These are phyloP conservation scores for Lateolabrax maculatus DNA, from an alignment of 2,797 vertebrate genomes.

Conservation along the genomic window DNA sequence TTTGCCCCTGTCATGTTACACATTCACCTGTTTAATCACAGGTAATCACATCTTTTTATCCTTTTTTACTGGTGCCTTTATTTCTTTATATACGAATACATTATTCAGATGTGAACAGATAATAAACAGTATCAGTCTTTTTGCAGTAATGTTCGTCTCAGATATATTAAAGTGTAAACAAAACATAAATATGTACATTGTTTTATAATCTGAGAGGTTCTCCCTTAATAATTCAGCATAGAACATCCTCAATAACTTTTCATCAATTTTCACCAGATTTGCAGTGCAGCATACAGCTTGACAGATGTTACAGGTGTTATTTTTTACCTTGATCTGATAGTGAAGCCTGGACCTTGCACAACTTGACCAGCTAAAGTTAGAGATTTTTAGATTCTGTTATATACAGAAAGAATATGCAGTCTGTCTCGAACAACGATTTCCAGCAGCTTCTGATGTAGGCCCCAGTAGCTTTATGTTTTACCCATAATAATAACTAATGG, in stretches of 20 bases:
- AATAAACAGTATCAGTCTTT: neutral
- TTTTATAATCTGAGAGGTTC: neutral
- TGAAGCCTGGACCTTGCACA: neutral
- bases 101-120: constrained; percentile 1
- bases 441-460: neutral
- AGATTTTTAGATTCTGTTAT: too few relatives aligned
- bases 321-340: neutral
- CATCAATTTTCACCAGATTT: neutral
- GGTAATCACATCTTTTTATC: neutral
- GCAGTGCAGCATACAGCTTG: neutral
- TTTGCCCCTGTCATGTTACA: neutral
- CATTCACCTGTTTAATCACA: neutral
- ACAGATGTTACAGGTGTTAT: neutral
- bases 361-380: neutral
- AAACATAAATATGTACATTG: neutral
- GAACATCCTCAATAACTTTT: neutral
- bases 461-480: neutral
- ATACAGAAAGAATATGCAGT: too few relatives aligned
- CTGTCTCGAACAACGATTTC: neutral
- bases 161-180: neutral
- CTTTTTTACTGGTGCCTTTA: too few relatives aligned
- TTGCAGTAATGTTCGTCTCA: neutral
- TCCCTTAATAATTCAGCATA: neutral
- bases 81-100: neutral
- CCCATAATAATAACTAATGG: neutral